phyloP scores from a whole-genome alignment of 2,113 vertebrate species.

The Atlantisia rogersi region DNA sequence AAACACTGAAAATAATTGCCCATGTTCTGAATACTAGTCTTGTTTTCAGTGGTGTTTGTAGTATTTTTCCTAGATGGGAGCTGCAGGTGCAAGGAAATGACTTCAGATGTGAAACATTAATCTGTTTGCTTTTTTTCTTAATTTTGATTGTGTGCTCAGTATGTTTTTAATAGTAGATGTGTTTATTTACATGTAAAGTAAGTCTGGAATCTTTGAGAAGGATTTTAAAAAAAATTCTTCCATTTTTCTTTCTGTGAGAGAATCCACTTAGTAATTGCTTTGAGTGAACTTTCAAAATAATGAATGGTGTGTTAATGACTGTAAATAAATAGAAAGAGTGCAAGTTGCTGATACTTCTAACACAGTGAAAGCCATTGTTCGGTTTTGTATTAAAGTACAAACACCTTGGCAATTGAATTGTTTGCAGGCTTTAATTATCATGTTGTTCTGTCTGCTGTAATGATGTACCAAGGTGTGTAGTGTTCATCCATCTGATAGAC shows the following conservation, averaged over 20 bases:
- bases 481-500: background rate
- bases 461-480: background rate
- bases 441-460: background rate
- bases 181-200: conserved; percentile 34
- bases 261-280: background rate
- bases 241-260: background rate
- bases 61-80: conserved; percentile 55
- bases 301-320: conserved; percentile 2
- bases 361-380: background rate
- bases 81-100: conserved; percentile 71
- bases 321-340: conserved; percentile 14
- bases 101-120: conserved; percentile 69
- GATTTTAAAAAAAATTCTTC: background rate
- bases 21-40: conserved; percentile 59
- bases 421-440: background rate
- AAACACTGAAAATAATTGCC: conserved; percentile 52
- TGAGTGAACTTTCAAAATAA: conserved; percentile 26
- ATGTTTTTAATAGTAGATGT: conserved; percentile 59
- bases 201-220: conserved; percentile 31
- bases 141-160: background rate
- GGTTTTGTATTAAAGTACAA: background rate
- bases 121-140: conserved; percentile 33
- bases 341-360: background rate
- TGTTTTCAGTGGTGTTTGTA: conserved; percentile 53
- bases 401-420: background rate